These are phyloP conservation scores for Rhynchonycteris naso DNA, from an alignment of 2,797 vertebrate species.

Conservation along the genomic window DNA sequence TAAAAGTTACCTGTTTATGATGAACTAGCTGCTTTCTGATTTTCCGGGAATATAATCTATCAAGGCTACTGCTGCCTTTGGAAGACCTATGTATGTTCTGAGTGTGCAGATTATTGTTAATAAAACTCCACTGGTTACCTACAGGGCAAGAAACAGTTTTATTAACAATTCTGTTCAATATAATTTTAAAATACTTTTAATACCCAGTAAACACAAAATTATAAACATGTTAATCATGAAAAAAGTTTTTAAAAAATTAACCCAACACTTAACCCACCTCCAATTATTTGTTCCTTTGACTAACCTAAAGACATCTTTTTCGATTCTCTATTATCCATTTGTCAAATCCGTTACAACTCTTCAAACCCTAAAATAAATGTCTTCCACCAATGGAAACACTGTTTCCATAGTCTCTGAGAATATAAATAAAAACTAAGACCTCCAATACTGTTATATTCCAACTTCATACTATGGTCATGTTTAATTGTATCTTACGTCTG, in stretches of 20 bases:
- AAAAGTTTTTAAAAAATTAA: neutral
- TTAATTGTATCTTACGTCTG: neutral
- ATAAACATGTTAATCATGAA: neutral
- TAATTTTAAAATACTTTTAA: constrained; percentile 35
- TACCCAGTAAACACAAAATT: constrained; percentile 30
- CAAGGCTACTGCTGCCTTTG: constrained; percentile 97
- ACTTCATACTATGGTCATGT: neutral
- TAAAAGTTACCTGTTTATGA: constrained; percentile 97
- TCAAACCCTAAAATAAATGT: neutral
- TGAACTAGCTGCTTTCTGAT: constrained; percentile 99
- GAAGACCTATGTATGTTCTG: constrained; percentile 93
- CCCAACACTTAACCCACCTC: neutral
- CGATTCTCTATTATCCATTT: neutral
- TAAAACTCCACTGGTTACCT: constrained; percentile 99
- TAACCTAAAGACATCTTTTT: constrained; percentile 17
- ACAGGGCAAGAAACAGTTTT: constrained; percentile 54
- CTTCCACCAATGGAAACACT: neutral
- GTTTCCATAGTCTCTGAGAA: neutral
- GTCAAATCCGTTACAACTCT: neutral
- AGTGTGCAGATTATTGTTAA: constrained; percentile 98
- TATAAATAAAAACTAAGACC: constrained; percentile 23
- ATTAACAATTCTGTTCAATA: constrained; percentile 44
- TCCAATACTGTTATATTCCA: neutral
- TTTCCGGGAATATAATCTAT: constrained; percentile 98
- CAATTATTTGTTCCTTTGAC: neutral